Percentiles rank a stretch among this genome's conserved stretches.
These are phyloP conservation scores for Muntiacus muntjak DNA, from an alignment of 2,113 vertebrate genomes.

Conservation along the genomic window DNA sequence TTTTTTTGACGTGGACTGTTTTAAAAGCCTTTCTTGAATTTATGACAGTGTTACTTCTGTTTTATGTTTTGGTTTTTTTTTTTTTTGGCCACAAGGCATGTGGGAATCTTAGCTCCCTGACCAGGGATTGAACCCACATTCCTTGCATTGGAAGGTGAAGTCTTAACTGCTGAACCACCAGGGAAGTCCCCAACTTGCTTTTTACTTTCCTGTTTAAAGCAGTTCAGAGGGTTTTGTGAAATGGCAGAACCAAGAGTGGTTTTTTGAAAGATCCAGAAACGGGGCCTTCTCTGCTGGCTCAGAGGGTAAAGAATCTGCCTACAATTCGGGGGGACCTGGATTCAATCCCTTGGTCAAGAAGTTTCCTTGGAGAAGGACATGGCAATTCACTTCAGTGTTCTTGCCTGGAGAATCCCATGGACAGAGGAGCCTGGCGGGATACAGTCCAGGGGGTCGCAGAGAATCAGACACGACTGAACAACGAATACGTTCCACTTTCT, in stretches of 20 bases:
- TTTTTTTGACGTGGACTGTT: neutral
- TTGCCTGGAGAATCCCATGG: neutral
- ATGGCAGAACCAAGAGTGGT: accelerated
- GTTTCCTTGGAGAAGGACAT: neutral
- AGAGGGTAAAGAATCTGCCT: neutral
- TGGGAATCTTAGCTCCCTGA: neutral
- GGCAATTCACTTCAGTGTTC: neutral
- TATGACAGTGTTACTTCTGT: neutral
- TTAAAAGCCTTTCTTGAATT: neutral
- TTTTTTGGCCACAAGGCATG: neutral
- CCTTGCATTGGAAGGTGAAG: neutral
- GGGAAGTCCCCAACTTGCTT: neutral
- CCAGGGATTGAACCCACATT: neutral
- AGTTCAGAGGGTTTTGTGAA: neutral
- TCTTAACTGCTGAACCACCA: neutral
- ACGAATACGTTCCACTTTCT: accelerated
- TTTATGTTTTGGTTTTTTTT: neutral
- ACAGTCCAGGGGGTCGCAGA: neutral
- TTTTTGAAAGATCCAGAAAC: neutral
- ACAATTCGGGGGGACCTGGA: accelerated
- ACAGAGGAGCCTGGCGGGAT: neutral
- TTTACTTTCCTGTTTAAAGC: neutral
- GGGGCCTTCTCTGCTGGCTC: neutral
- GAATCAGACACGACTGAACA: accelerated
- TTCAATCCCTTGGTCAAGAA: neutral